Conservation (phyloP, 1,140 invertebrate genomes). For the Drosophila albomicans region DNA sequence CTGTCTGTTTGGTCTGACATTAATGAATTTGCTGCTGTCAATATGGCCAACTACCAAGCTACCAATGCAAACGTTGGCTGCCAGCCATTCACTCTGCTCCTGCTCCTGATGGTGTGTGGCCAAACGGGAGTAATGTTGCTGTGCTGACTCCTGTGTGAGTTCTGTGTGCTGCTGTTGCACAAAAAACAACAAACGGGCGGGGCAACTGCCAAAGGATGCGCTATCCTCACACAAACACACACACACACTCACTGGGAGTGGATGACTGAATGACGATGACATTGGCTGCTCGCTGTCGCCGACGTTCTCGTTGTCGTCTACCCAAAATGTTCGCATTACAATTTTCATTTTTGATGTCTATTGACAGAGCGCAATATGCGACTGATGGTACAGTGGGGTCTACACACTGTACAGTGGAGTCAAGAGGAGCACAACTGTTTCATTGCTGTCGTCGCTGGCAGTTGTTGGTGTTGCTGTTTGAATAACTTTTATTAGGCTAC, state of each 20-base stretch:
- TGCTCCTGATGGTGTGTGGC: conserved; percentile 2
- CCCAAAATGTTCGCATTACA: conserved; percentile 80
- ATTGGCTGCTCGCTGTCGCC: conserved; percentile 36
- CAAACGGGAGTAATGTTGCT: not conserved
- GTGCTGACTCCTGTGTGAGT: not conserved
- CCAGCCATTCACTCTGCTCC: not conserved
- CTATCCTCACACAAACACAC: conserved; percentile 51
- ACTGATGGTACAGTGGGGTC: conserved; percentile 1
- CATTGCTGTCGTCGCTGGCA: conserved; percentile 56
- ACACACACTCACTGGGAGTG: not conserved
- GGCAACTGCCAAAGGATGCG: conserved; percentile 15
- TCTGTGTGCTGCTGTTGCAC: not conserved
- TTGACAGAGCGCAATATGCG: conserved; percentile 63
- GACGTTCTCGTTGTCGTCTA: conserved; percentile 32
- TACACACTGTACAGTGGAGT: not conserved
- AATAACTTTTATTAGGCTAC: conserved; percentile 17
- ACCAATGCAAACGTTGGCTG: conserved; percentile 6
- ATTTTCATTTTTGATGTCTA: conserved; percentile 84
- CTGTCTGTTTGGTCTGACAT: conserved; percentile 62
- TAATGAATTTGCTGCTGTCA: conserved; percentile 83
- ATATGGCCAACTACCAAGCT: conserved; percentile 64
- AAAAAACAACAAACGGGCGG: conserved; percentile 77
- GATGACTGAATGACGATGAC: conserved; percentile 56
- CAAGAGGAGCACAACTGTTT: conserved; percentile 30
- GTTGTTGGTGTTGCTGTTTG: conserved; percentile 46